A percentile compares a stretch with the other conserved stretches of the same genome.
Conservation (phyloP, 2,113 vertebrate species). For the Myotis yumanensis region DNA sequence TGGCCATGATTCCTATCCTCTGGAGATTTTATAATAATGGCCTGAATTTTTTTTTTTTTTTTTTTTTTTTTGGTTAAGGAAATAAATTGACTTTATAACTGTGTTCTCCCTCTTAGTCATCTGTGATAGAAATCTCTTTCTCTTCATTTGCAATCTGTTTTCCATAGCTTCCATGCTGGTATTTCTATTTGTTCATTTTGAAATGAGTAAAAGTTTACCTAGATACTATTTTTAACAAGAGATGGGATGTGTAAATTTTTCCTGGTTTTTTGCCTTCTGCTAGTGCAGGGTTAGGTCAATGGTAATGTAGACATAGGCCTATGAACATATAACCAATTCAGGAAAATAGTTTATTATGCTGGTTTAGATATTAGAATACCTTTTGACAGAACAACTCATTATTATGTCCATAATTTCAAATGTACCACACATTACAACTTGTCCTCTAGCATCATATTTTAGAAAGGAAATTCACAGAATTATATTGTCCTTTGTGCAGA, state of each 20-base stretch:
- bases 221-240: neutral
- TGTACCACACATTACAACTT: neutral
- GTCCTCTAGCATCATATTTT: neutral
- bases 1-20: neutral
- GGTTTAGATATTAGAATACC: neutral
- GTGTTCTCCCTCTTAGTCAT: neutral
- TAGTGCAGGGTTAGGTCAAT: neutral
- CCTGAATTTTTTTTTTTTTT: neutral
- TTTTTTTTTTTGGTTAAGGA: neutral
- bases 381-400: neutral
- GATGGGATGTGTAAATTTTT: neutral
- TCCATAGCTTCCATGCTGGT: neutral
- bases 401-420: neutral
- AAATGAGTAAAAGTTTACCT: neutral
- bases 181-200: neutral
- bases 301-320: neutral
- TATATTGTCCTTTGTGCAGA: neutral
- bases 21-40: neutral
- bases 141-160: neutral
- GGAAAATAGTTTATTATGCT: neutral
- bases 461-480: neutral
- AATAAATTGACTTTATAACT: neutral
- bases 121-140: neutral
- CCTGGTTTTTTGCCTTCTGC: neutral
- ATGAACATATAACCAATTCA: neutral